These are phyloP conservation scores for Varanus salvator DNA, from an alignment of 2,113 vertebrate species.

Conservation along the genomic window DNA sequence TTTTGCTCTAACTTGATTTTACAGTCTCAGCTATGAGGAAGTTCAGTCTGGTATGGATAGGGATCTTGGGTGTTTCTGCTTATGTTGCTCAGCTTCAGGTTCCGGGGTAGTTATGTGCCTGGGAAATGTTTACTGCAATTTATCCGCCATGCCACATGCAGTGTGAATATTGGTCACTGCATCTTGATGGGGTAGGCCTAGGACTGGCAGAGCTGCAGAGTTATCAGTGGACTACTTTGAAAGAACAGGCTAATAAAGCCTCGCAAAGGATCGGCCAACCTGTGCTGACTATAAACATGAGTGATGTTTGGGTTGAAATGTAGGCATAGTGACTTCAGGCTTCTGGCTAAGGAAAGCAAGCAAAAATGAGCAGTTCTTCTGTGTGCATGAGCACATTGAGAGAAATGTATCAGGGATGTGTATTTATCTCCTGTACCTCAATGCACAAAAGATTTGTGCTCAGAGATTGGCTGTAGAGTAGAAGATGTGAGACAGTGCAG, in stretches of 20 bases:
- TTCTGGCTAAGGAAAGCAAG: neutral
- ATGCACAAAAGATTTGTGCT: neutral
- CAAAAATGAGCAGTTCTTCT: no score
- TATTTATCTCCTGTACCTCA: neutral
- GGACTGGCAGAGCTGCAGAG: neutral
- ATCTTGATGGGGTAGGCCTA: neutral
- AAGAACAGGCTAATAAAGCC: neutral
- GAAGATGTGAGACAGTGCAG: neutral
- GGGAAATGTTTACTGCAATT: neutral
- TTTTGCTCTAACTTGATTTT: neutral
- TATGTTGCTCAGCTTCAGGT: neutral
- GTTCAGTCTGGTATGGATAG: neutral
- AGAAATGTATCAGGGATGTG: no score
- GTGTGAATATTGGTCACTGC: neutral
- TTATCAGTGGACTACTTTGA: neutral
- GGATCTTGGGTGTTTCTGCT: neutral
- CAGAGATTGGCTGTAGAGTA: neutral
- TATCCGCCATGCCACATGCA: neutral
- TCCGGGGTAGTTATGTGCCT: neutral
- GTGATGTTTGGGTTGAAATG: no score
- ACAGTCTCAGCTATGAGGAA: neutral
- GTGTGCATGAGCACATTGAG: no score
- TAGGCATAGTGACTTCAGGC: neutral
- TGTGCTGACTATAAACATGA: neutral
- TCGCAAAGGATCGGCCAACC: no score